These are phyloP conservation scores for Sycophila sp. DNA, from an alignment of 1,140 invertebrate genomes.

Conservation along the genomic window DNA sequence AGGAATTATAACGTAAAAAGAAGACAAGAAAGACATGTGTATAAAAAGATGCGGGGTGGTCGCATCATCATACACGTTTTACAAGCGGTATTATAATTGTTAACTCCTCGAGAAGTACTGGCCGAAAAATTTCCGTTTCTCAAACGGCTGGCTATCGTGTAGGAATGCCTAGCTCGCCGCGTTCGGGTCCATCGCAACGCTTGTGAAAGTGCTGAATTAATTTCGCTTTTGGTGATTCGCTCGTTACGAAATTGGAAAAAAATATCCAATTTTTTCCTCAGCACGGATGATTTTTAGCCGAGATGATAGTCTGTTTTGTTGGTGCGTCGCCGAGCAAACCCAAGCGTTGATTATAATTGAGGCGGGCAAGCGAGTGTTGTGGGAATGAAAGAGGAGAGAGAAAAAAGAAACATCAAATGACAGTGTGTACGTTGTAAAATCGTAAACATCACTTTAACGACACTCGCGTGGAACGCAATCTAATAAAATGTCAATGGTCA, in stretches of 20 bases:
- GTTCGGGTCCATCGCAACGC: not conserved
- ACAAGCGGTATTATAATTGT: conserved; percentile 26
- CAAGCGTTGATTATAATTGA: conserved; percentile 26
- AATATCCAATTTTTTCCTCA: not conserved
- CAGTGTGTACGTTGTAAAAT: conserved; percentile 8
- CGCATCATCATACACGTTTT: not conserved
- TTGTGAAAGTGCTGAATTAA: conserved; percentile 30
- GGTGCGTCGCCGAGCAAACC: not conserved
- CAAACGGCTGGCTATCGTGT: conserved; percentile 40
- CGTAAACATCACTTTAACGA: conserved; percentile 26
- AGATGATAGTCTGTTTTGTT: not conserved
- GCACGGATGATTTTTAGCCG: not conserved
- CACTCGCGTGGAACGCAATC: not conserved
- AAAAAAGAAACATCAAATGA: conserved; percentile 4
- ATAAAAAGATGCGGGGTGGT: too few species aligned
- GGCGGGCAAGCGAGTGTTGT: not conserved
- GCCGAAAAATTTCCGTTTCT: too few species aligned
- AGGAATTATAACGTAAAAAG: not conserved
- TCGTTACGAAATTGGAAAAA: conserved; percentile 26
- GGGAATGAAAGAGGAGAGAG: not conserved
- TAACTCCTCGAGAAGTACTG: too few species aligned
- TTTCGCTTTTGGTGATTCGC: not conserved
- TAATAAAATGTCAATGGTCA: conserved; percentile 23
- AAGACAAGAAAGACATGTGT: not conserved
- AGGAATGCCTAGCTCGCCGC: conserved; percentile 40